phyloP scores from a whole-genome alignment of 2,113 vertebrate genomes.

The Megaceryle maxima region DNA sequence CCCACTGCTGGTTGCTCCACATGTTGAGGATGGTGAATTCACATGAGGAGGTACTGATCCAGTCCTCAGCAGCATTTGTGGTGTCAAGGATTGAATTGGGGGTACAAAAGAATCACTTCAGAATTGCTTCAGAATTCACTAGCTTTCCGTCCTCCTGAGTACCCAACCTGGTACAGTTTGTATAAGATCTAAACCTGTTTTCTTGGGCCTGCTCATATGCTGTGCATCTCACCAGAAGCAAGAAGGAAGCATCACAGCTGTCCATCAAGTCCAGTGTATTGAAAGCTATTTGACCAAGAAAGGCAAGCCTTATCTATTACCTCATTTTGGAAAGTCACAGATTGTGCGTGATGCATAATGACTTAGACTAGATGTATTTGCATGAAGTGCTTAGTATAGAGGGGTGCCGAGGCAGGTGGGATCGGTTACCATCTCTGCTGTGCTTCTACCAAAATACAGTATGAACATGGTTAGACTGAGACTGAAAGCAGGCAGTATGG shows the following conservation, averaged over 20 bases:
- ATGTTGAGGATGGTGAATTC: background rate
- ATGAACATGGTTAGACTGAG: background rate
- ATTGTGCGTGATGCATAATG: background rate
- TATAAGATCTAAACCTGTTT: background rate
- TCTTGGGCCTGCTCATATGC: background rate
- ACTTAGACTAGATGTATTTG: background rate
- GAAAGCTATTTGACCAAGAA: background rate
- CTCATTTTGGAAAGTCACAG: background rate
- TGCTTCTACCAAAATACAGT: background rate
- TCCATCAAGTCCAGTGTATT: background rate
- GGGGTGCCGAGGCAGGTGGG: background rate
- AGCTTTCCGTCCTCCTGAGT: background rate
- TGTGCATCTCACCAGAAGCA: background rate
- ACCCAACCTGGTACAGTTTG: rapidly evolving
- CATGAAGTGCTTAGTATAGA: background rate
- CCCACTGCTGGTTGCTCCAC: background rate
- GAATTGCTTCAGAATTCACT: background rate
- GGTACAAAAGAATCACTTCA: background rate
- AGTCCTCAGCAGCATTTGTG: background rate
- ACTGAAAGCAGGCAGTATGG: background rate
- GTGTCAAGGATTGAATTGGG: rapidly evolving
- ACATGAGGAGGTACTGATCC: background rate
- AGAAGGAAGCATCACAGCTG: background rate
- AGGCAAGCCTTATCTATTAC: background rate
- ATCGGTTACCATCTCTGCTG: background rate